Evolutionary conservation across 2,797 vertebrate species (phyloP), one percentile per base, ranked within the genome.

Genomic region (Mustela erminea): DNA sequence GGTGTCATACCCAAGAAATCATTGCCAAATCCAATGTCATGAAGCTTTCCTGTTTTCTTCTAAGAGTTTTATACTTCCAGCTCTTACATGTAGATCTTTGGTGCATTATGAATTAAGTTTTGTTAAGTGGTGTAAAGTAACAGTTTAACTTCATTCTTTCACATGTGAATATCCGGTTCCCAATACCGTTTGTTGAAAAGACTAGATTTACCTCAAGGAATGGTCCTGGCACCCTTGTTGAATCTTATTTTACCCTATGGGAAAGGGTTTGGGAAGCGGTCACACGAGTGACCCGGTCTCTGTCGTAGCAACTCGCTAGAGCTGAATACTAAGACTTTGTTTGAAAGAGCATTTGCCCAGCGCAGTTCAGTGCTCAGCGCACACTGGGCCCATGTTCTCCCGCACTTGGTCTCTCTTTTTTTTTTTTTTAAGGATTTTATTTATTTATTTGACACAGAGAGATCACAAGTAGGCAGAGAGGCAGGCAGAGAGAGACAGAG

Each of bases 61-160:
- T 38, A 82, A 87, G 27, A 87, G 13, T 77, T 87, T 64, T 56
- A 49, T 49, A 38, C 68, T 68, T 83, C 77, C 84, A 88, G 78
- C 49, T 83, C 38, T 82, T 68, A 75, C 56, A 64, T 83, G 75
- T 88, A 88, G 32, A 58, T 75, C 21, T 92, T 81, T 25, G 35
- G 56, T 58, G 56, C 35, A 92, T 64, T 95, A 87, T 77, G 25
- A 86, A 77, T 66, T 88, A 88, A 75, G 43, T 95, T 78, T 74
- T 64, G 23, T 29, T 29, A 64, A 49, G 41, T 72, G 43, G 17
- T 74, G 5, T 87, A 70, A 70, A 5, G 8, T 54, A 87, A 66
- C 7, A 32, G 46, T 56, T 87, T 87, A 92, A 62, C 23, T 43
- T 91, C 54, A 68, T 95, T 56, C 29, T 92, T 66, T 83, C 87